A percentile compares a stretch with the other conserved stretches of the same genome.
These are phyloP conservation scores for Sebastes nivosus DNA, from an alignment of 2,797 vertebrate genomes.

Conservation along the genomic window DNA sequence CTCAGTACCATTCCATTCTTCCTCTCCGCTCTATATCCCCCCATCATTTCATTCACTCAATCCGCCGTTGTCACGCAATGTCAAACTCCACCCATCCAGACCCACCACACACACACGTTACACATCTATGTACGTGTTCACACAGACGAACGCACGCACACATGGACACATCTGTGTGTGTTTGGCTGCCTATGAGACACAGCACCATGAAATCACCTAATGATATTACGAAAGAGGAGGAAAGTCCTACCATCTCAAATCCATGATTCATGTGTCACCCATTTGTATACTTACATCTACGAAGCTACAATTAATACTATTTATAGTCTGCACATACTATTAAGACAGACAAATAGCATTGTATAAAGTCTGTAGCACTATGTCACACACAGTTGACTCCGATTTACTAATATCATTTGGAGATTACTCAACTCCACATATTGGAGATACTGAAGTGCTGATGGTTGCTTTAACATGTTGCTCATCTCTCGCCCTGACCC, in stretches of 20 bases:
- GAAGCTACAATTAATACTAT: background rate
- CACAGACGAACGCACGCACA: background rate
- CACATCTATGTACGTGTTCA: background rate
- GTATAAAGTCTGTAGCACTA: background rate
- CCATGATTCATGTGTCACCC: background rate
- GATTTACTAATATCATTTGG: background rate
- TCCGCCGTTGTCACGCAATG: slow-evolving; percentile 59
- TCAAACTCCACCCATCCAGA: background rate
- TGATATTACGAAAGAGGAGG: background rate
- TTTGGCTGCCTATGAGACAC: background rate
- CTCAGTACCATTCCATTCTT: slow-evolving; percentile 60
- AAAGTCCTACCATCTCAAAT: background rate
- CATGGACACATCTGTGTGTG: background rate
- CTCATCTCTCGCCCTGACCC: background rate
- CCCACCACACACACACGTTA: background rate
- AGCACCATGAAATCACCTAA: background rate
- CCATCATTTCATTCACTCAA: slow-evolving; percentile 72
- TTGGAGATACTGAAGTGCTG: background rate
- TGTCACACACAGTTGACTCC: background rate
- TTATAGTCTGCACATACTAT: background rate
- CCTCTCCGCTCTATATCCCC: slow-evolving; percentile 49
- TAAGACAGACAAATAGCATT: background rate
- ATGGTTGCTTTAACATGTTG: background rate
- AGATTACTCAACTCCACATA: background rate
- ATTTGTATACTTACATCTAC: too few relatives aligned